These are phyloP conservation scores for Sesia apiformis DNA, from an alignment of 2,888 invertebrate species.

Conservation along the genomic window DNA sequence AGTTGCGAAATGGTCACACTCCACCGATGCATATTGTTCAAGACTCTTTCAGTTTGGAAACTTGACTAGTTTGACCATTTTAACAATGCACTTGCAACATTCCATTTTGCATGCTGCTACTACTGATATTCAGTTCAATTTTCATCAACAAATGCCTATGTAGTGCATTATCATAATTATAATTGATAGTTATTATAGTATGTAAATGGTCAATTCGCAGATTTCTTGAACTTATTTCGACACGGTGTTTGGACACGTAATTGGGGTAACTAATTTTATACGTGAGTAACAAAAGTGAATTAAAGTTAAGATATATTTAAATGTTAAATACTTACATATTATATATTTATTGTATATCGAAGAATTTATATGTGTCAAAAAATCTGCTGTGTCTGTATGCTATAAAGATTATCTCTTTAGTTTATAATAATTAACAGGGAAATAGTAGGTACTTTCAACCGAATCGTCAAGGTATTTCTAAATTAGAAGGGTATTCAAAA, in stretches of 20 bases:
- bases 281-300: neutral
- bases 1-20: constrained; percentile 41
- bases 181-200: constrained; percentile 1
- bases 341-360: too few species aligned
- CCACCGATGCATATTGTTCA: constrained; percentile 28
- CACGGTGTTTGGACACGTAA: constrained; percentile 4
- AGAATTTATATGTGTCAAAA: too few species aligned
- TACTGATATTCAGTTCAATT: neutral
- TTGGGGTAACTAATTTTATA: neutral
- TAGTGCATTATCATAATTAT: neutral
- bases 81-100: neutral
- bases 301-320: neutral
- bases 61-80: neutral
- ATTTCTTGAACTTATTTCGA: constrained; percentile 13
- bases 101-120: neutral
- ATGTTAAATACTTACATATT: too few species aligned
- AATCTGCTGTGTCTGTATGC: too few species aligned
- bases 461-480: too few species aligned
- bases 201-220: constrained; percentile 16
- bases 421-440: too few species aligned
- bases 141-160: neutral
- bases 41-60: constrained; percentile 5
- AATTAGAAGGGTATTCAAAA: too few species aligned
- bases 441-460: too few species aligned
- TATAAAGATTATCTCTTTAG: too few species aligned